Conservation (phyloP, 2,113 vertebrate species). For the Clarias batrachus region DNA sequence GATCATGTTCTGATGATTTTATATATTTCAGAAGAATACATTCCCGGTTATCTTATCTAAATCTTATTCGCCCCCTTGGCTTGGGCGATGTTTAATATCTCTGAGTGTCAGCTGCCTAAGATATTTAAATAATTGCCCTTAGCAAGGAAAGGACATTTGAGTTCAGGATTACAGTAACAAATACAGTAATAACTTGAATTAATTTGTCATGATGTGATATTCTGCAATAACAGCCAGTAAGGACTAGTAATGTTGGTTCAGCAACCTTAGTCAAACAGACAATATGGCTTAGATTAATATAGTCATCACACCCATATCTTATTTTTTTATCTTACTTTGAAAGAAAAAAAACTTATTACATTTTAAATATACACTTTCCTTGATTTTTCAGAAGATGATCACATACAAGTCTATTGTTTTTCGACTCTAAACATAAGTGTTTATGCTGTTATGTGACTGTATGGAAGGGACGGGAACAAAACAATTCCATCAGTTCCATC, state of each 20-base stretch:
- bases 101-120: neutral
- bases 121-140: slow-evolving; percentile 4
- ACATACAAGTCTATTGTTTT: too few relatives aligned
- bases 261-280: neutral
- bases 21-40: too few relatives aligned
- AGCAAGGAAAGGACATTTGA: neutral
- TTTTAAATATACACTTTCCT: too few relatives aligned
- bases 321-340: too few relatives aligned
- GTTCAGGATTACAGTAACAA: neutral
- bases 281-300: too few relatives aligned
- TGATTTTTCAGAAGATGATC: too few relatives aligned
- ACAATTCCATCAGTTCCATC: too few relatives aligned
- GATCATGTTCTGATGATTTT: neutral
- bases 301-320: neutral
- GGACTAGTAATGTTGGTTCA: neutral
- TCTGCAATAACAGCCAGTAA: neutral
- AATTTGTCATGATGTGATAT: neutral
- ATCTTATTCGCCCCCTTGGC: neutral
- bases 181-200: neutral
- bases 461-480: too few relatives aligned
- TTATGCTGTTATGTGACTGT: too few relatives aligned
- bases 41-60: neutral
- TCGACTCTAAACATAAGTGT: too few relatives aligned
- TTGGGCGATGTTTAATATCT: neutral
- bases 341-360: too few relatives aligned